Conservation (phyloP, 37 sponge, comb jelly and placozoan genomes). For the Crambe crambe region DNA sequence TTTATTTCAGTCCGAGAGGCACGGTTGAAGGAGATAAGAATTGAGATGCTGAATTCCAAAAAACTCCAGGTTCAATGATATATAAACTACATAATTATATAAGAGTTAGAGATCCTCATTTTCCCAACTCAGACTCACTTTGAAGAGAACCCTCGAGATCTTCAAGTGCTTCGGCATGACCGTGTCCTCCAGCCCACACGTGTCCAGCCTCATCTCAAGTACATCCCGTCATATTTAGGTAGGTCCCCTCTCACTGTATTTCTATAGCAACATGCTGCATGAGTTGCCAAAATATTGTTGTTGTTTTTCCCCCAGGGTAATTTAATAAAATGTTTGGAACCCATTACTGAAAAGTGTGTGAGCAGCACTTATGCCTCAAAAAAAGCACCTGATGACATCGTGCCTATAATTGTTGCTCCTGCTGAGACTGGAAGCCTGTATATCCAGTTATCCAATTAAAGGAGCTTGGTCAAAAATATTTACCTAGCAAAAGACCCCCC, state of each 20-base stretch:
- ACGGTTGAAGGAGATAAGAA: conserved; percentile 90
- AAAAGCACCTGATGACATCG: no score
- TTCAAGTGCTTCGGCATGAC: conserved; percentile 96
- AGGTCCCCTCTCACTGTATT: conserved; percentile 9
- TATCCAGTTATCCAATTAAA: no score
- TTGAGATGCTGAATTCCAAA: conserved; percentile 92
- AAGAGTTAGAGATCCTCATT: not conserved
- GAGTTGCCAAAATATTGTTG: no score
- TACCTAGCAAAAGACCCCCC: no score
- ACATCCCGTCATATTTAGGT: conserved; percentile 94
- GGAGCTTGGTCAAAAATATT: no score
- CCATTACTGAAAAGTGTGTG: no score
- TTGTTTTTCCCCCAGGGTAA: no score
- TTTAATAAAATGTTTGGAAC: no score
- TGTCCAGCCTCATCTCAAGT: conserved; percentile 85
- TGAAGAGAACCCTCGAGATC: conserved; percentile 95
- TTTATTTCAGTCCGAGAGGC: conserved; percentile 79
- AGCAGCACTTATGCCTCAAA: no score
- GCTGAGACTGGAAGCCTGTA: no score
- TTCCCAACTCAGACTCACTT: conserved; percentile 59
- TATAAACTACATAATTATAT: not conserved
- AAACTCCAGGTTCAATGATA: conserved; percentile 73
- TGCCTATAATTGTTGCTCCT: no score
- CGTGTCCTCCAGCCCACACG: conserved; percentile 71
- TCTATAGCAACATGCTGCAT: no score